A percentile compares a stretch with the other conserved stretches of the same genome.
These are phyloP conservation scores for Scaeva pyrastri DNA, from an alignment of 2,888 invertebrate species.

Conservation along the genomic window DNA sequence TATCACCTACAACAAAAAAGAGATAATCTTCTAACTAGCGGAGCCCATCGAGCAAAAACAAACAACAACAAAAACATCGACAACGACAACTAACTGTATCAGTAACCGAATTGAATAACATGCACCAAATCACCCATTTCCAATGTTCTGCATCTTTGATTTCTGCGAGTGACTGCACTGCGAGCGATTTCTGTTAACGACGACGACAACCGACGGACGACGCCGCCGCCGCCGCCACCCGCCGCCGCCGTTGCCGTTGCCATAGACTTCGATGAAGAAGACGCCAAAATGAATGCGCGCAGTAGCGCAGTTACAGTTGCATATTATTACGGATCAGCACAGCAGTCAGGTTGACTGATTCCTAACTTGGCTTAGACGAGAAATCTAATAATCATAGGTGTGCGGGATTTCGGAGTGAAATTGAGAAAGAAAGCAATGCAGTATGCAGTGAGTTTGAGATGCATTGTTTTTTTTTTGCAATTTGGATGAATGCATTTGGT, in stretches of 20 bases:
- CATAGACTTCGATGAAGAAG: too few species aligned
- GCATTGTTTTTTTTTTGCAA: constrained; percentile 9
- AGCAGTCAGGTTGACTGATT: constrained; percentile 57
- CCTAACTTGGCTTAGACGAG: background rate
- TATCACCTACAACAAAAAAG: constrained; percentile 12
- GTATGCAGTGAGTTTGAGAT: constrained; percentile 1
- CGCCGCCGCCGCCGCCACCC: too few species aligned
- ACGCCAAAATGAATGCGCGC: constrained; percentile 27
- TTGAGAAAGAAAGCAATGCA: constrained; percentile 23
- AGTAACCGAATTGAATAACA: constrained; percentile 74
- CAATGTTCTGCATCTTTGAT: constrained; percentile 76
- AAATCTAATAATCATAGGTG: background rate
- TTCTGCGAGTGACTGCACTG: constrained; percentile 45
- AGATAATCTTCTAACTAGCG: constrained; percentile 42
- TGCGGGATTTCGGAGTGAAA: constrained; percentile 14
- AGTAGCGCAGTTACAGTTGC: background rate
- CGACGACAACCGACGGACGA: too few species aligned
- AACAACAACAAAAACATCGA: constrained; percentile 42
- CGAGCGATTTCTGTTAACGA: constrained; percentile 13
- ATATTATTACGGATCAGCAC: constrained; percentile 17
- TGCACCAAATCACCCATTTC: constrained; percentile 75
- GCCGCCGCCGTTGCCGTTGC: too few species aligned
- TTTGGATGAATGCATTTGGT: constrained; percentile 42
- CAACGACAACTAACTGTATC: constrained; percentile 71
- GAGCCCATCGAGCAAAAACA: constrained; percentile 45